Evolutionary conservation across 2,888 invertebrate genomes (phyloP).

Genomic region (Scaptomyza tumidula): DNA sequence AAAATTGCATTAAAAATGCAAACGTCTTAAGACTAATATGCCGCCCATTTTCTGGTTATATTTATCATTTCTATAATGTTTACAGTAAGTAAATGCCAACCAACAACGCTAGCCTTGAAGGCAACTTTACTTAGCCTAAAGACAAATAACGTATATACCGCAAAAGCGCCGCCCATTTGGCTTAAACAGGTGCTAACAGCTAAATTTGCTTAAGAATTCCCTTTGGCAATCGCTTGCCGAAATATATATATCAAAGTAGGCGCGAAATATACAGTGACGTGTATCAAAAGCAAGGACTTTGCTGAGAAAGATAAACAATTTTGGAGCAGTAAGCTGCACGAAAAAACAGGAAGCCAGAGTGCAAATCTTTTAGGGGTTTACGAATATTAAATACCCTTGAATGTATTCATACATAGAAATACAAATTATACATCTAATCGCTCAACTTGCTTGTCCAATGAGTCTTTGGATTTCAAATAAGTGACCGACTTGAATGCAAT

Average conservation of each 20-base stretch:
- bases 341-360: background rate
- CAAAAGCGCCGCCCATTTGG: conserved; percentile 31
- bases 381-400: conserved; percentile 4
- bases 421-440: too few species aligned
- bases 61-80: conserved; percentile 29
- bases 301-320: conserved; percentile 45
- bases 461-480: too few species aligned
- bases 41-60: conserved; percentile 3
- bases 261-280: conserved; percentile 55
- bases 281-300: conserved; percentile 27
- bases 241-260: conserved; percentile 53
- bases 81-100: conserved; percentile 22
- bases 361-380: background rate
- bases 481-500: too few species aligned
- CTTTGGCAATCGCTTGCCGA: conserved; percentile 36
- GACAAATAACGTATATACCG: conserved; percentile 45
- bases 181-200: conserved; percentile 42
- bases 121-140: conserved; percentile 28
- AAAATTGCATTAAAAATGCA: conserved; percentile 55
- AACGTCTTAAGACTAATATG: conserved; percentile 36
- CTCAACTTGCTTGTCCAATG: too few species aligned
- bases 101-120: conserved; percentile 16
- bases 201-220: conserved; percentile 43
- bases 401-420: too few species aligned
- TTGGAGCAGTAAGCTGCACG: conserved; percentile 17